A percentile compares a stretch with the other conserved stretches of the same genome.
phyloP scores from a whole-genome alignment of 1,140 invertebrate genomes.

The Plectus sambesii region DNA sequence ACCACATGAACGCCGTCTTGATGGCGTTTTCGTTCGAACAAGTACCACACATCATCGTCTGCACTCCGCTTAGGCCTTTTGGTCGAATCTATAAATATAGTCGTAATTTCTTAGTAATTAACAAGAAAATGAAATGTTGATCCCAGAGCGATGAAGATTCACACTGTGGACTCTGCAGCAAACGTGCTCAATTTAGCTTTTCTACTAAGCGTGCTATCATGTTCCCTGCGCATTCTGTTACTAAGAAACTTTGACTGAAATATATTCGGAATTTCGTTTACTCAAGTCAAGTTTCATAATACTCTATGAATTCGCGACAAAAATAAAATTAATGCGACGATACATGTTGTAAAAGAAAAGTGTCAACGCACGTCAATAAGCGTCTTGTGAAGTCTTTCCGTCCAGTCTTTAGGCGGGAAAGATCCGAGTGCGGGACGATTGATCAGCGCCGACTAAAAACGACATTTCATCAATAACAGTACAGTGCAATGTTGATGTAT shows the following conservation, averaged over 20 bases:
- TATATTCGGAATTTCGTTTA: neutral
- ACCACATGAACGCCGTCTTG: conserved; percentile 41
- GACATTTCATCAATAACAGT: too few species aligned
- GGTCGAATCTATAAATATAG: conserved; percentile 31
- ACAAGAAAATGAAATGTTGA: neutral
- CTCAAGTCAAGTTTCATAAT: too few species aligned
- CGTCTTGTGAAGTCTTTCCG: conserved; percentile 31
- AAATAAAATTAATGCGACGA: too few species aligned
- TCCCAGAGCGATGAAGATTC: too few species aligned
- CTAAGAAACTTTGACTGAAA: too few species aligned
- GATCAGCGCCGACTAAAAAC: conserved; percentile 33
- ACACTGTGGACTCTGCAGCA: too few species aligned
- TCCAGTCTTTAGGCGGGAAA: conserved; percentile 38
- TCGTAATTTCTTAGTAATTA: too few species aligned
- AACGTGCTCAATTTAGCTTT: too few species aligned
- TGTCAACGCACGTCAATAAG: conserved; percentile 14
- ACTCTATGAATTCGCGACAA: conserved; percentile 1
- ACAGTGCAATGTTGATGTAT: too few species aligned
- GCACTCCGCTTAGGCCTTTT: conserved; percentile 34
- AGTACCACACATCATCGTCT: conserved; percentile 42
- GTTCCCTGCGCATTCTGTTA: neutral
- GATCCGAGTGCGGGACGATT: conserved; percentile 41
- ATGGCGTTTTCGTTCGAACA: conserved; percentile 44
- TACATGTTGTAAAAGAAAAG: too few species aligned
- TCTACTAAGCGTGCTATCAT: too few species aligned